These are phyloP conservation scores for Congeria kusceri DNA, from an alignment of 2,888 invertebrate species.

Conservation along the genomic window DNA sequence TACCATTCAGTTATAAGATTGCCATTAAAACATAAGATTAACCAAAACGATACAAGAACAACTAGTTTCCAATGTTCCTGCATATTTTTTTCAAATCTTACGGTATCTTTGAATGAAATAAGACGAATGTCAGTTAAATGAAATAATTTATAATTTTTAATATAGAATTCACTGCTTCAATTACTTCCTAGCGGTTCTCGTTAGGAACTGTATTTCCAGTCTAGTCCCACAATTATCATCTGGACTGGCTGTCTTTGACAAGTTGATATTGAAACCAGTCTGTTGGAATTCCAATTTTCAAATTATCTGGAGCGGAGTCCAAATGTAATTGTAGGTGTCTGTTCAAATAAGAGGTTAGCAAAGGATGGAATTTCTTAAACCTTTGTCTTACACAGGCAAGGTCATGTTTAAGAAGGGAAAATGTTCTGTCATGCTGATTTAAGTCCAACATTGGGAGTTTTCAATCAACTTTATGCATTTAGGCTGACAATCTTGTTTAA, in stretches of 20 bases:
- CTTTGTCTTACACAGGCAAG: background rate
- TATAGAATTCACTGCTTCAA: too few species aligned
- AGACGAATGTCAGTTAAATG: too few species aligned
- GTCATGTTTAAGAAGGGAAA: background rate
- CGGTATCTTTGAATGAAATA: too few species aligned
- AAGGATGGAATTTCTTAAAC: background rate
- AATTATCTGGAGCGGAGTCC: background rate
- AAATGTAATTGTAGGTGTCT: constrained; percentile 5
- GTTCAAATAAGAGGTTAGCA: constrained; percentile 7
- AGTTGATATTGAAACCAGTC: constrained; percentile 10
- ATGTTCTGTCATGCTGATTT: background rate
- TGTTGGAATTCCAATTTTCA: background rate
- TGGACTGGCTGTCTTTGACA: background rate
- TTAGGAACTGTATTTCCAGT: background rate
- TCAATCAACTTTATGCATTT: constrained; percentile 11
- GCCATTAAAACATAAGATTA: too few species aligned
- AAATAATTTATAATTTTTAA: too few species aligned
- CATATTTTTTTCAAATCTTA: too few species aligned
- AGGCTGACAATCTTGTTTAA: constrained; percentile 3
- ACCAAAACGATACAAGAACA: too few species aligned
- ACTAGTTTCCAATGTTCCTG: too few species aligned
- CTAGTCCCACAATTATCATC: background rate
- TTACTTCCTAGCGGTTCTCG: too few species aligned
- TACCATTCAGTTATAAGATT: too few species aligned
- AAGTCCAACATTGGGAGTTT: background rate